phyloP scores from a whole-genome alignment of 2,113 vertebrate species.

The Chaetura pelagica region DNA sequence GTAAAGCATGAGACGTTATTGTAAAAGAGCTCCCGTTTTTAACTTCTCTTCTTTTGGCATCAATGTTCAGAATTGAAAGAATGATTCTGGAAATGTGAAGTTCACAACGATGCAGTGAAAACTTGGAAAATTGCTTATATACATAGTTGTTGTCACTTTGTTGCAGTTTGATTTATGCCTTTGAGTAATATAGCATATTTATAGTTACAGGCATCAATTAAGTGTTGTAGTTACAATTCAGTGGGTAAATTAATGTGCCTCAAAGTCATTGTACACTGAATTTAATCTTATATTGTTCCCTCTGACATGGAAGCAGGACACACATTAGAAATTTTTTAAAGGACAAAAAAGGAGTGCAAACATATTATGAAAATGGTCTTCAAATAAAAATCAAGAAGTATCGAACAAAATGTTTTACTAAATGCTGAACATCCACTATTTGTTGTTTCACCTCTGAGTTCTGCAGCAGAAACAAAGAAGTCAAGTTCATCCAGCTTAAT shows the following conservation, averaged over 20 bases:
- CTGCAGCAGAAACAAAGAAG: neutral
- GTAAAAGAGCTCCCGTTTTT: neutral
- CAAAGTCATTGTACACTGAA: neutral
- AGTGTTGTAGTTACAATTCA: neutral
- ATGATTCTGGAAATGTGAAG: neutral
- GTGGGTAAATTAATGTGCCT: neutral
- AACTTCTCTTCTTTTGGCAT: neutral
- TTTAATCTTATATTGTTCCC: neutral
- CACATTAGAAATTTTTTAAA: neutral
- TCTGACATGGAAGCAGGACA: neutral
- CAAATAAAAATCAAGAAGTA: neutral
- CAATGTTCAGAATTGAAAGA: neutral
- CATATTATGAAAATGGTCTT: neutral
- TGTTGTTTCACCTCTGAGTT: neutral
- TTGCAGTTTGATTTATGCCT: neutral
- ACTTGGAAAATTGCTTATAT: neutral
- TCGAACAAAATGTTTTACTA: neutral
- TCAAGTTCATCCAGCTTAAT: neutral
- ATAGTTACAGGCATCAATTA: neutral
- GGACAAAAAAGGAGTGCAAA: neutral
- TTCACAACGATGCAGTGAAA: neutral
- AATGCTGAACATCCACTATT: neutral
- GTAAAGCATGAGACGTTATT: neutral
- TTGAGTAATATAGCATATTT: neutral
- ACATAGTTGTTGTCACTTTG: neutral